A percentile compares a stretch with the other conserved stretches of the same genome.
Conservation (phyloP, 2,888 invertebrate species). For the Eupeodes latifasciatus region DNA sequence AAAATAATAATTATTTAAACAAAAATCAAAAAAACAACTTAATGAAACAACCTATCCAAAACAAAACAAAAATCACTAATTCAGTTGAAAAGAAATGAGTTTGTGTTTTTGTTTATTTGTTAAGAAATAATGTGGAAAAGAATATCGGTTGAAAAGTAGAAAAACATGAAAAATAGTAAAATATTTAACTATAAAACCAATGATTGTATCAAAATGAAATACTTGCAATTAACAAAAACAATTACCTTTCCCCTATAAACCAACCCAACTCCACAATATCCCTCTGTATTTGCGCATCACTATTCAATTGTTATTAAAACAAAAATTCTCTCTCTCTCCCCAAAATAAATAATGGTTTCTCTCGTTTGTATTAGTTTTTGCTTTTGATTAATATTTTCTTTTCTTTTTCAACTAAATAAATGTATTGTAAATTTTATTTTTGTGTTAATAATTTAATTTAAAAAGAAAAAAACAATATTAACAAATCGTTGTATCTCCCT, state of each 20-base stretch:
- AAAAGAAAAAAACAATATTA: neutral
- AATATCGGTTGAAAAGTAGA: slow-evolving; percentile 79
- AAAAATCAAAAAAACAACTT: slow-evolving; percentile 66
- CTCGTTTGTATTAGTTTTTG: neutral
- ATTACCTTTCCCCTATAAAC: slow-evolving; percentile 43
- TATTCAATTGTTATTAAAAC: slow-evolving; percentile 6
- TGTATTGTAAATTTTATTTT: slow-evolving; percentile 10
- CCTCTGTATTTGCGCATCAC: slow-evolving; percentile 30
- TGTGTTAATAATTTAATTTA: neutral
- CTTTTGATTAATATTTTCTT: slow-evolving; percentile 13
- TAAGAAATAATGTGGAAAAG: slow-evolving; percentile 77
- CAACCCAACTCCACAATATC: too few species aligned
- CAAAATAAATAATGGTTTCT: neutral
- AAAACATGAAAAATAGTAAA: slow-evolving; percentile 60
- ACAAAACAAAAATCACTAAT: slow-evolving; percentile 46
- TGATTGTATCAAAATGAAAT: slow-evolving; percentile 76
- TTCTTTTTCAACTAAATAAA: neutral
- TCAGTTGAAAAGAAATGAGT: slow-evolving; percentile 41
- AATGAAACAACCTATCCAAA: slow-evolving; percentile 67
- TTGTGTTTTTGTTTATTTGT: slow-evolving; percentile 4
- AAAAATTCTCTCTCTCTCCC: neutral
- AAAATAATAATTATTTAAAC: slow-evolving; percentile 74
- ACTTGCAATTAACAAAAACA: slow-evolving; percentile 34
- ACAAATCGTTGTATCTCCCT: neutral
- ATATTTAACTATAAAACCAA: slow-evolving; percentile 79